Conservation (phyloP, 2,113 vertebrate genomes). For the Oostethus manadensis region DNA sequence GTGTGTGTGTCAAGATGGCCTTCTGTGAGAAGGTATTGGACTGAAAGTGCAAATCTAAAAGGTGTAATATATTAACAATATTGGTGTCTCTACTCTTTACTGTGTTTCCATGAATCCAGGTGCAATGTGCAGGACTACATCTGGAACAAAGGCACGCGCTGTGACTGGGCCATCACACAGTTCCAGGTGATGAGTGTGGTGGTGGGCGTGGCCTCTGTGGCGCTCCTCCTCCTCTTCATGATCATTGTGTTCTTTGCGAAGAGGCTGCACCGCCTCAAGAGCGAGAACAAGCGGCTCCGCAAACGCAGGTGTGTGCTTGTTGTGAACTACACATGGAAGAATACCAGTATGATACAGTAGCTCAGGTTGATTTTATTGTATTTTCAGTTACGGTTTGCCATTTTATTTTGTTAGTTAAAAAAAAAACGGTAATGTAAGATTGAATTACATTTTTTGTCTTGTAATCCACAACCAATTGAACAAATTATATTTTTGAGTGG, state of each 20-base stretch:
- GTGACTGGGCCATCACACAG: slow-evolving; percentile 90
- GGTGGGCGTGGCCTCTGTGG: slow-evolving; percentile 81
- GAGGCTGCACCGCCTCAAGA: slow-evolving; percentile 91
- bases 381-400: too few species aligned
- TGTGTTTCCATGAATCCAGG: slow-evolving; percentile 57
- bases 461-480: too few species aligned
- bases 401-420: too few species aligned
- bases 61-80: background rate
- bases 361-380: too few species aligned
- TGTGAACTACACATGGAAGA: too few species aligned
- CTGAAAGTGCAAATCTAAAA: too few species aligned
- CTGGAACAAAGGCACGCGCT: slow-evolving; percentile 94
- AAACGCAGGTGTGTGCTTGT: slow-evolving; percentile 82
- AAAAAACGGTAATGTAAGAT: too few species aligned
- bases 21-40: too few species aligned
- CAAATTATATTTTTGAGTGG: too few species aligned
- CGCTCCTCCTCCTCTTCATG: slow-evolving; percentile 91
- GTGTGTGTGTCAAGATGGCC: too few species aligned
- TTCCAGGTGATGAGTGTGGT: slow-evolving; percentile 96
- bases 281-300: slow-evolving; percentile 87
- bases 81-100: background rate
- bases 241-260: slow-evolving; percentile 97
- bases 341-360: too few species aligned
- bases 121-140: slow-evolving; percentile 95
- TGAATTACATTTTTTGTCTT: too few species aligned